Evolutionary conservation across 2,888 invertebrate genomes (phyloP), one percentile per base, ranked within the genome.

Genomic region (Flexamia atlantica): DNA sequence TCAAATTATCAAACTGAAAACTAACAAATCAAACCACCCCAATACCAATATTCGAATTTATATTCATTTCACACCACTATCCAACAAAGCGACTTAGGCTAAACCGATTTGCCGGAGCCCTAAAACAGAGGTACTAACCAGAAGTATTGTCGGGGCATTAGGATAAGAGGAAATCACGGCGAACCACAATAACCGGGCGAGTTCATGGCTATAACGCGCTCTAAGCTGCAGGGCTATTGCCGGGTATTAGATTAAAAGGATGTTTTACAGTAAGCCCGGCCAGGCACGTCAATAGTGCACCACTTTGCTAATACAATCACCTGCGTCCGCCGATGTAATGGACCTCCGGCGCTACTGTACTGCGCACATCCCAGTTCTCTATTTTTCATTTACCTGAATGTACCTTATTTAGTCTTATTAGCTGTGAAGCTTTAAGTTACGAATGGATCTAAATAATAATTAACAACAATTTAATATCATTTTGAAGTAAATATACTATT

Each of bases 201-300:
- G 23, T 25, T 57, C 46, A 46, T 9, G 20, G 53, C 20, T 23
- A 53, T 53, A 53, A 53, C 53, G 53, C 46, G 46, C 14, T 1
- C 28, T 64, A 30, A 64, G 64, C 57, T 57, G 57, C 46, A 46
- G 46, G 12, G 46, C 57, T 57, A 57, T 50, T 50, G 50, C 46
- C 46, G 20, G 57, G 23, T 57, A 57, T 64, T 64, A 64, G 28
- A 64, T 64, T 64, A 64, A 64, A 53, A 64, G 64, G 30, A 64
- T 64, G 64, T 28, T 64, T 64, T 64, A 64, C 64, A 25, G 64
- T 57, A 1, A 57, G 57, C 57, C 20, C 3, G 57, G 14, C 20
- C 64, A 30, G 14, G 53, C 53, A 14, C 53, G 46, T 53, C 53
- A 23, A 53, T 53, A 53, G 53, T 53, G 20, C 20, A 23, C 64